Base-by-base conservation (phyloP, 2,888 invertebrate genomes). In the Dasysyrphus albostriatus region DNA sequence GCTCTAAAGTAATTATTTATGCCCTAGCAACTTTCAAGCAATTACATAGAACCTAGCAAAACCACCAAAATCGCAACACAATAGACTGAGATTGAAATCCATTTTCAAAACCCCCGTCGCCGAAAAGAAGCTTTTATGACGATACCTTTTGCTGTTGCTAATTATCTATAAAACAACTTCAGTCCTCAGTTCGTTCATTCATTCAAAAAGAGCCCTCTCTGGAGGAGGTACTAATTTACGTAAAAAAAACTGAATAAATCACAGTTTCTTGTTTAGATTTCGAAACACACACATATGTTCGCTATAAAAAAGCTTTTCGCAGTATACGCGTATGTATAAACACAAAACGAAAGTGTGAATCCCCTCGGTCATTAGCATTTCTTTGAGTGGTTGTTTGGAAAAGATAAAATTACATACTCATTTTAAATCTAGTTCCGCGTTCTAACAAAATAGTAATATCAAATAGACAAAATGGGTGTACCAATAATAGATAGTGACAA, bases 131-230 rank as follows among this genome's bases (percentile, higher is more conserved):
- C 83, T 83, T 87, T 61, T 47, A n/a, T 69, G 77, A 70, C 75
- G 37, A n/a, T 67, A 44, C 37, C 42, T 72, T 12, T 47, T 4
- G 61, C 56, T 59, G 58, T 54, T 54, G 16, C n/a, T 12, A 37
- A 49, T 51, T 47, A 34, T 87, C 78, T 87, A 87, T 87, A 87
- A 83, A 87, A 87, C 75, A 72, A 74, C 47, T n/a, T 9, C n/a
- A 42, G 59, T 58, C 59, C 47, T 47, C 9, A 29, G 39, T 34
- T 54, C 10, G 44, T 58, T 65, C 65, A 83, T 51, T 87, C 83
- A 87, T 87, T 87, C 78, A 78, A 78, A 70, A 78, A 74, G 69
- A 70, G 75, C 70, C 83, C 83, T 78, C 87, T 51, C 29, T 51
- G 72, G 72, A 78, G 83, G 74, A 32, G 44, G 77, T 42, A 61